A percentile compares a stretch with the other conserved stretches of the same genome.
Evolutionary conservation across 1,140 invertebrate species (phyloP).

Genomic region (Protaetia brevitarsis): DNA sequence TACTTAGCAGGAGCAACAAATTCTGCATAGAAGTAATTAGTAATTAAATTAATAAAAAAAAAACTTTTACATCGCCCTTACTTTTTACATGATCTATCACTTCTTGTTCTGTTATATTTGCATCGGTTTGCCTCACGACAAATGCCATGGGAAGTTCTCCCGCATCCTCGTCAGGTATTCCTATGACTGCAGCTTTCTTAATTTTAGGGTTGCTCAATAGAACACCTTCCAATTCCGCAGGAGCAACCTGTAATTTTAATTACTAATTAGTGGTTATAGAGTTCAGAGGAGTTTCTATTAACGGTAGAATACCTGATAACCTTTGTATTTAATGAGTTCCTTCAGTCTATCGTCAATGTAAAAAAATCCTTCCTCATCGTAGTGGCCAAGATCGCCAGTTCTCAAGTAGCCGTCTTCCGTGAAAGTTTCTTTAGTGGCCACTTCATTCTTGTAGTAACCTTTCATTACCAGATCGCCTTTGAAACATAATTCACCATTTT

Average conservation of each 20-base stretch:
- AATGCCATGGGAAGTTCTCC: conserved; percentile 72
- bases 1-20: conserved; percentile 57
- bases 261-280: background rate
- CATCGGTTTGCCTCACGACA: conserved; percentile 55
- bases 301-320: conserved; percentile 70
- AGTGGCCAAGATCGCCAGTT: conserved; percentile 79
- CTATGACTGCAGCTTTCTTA: conserved; percentile 69
- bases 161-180: conserved; percentile 58
- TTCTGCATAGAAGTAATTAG: conserved; percentile 31
- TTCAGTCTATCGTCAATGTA: conserved; percentile 83
- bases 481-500: conserved; percentile 68
- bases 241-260: conserved; percentile 73
- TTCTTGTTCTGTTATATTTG: background rate
- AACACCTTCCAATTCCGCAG: conserved; percentile 71
- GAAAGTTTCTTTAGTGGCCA: conserved; percentile 68
- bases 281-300: background rate
- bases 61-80: background rate
- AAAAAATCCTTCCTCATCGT: conserved; percentile 68
- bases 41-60: background rate
- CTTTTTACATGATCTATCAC: background rate
- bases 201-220: conserved; percentile 63
- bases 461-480: conserved; percentile 62
- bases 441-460: conserved; percentile 66
- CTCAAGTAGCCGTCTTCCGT: conserved; percentile 72
- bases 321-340: conserved; percentile 85